Evolutionary conservation across 2,888 invertebrate genomes (phyloP).

Genomic region (Apodemia mormo): DNA sequence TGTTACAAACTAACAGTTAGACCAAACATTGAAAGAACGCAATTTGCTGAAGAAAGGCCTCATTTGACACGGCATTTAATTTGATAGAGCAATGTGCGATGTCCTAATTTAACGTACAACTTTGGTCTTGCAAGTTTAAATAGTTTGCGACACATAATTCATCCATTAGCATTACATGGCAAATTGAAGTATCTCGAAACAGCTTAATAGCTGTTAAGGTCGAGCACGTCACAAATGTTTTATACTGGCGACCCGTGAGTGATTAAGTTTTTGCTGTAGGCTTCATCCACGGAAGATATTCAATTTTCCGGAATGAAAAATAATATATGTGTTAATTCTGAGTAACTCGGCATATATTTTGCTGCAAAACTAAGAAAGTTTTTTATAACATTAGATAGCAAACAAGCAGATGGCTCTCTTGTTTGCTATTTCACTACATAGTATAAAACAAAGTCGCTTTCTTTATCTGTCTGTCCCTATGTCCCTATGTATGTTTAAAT

Average conservation of each 20-base stretch:
- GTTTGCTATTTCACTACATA: too few relatives aligned
- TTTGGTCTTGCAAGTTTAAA: not conserved
- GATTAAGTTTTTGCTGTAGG: too few relatives aligned
- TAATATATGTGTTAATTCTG: too few relatives aligned
- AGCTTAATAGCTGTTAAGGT: not conserved
- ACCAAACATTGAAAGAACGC: not conserved
- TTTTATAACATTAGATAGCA: too few relatives aligned
- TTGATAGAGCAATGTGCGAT: not conserved
- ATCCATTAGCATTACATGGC: not conserved
- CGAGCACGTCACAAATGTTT: not conserved
- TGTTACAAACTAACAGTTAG: not conserved
- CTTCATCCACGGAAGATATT: too few relatives aligned
- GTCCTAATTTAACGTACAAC: conserved; percentile 4
- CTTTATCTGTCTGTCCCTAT: too few relatives aligned
- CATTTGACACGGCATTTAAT: conserved; percentile 5
- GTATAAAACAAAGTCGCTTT: too few relatives aligned
- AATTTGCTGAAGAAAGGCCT: not conserved
- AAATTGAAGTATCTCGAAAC: conserved; percentile 1
- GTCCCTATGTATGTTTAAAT: too few relatives aligned
- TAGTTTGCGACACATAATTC: conserved; percentile 1
- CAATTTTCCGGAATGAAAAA: too few relatives aligned
- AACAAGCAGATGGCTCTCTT: too few relatives aligned
- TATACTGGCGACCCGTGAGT: not conserved
- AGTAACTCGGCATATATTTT: too few relatives aligned
- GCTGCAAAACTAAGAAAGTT: too few relatives aligned